Conservation (phyloP, 35 echinoderm and acorn worm genomes). For the Lytechinus pictus region DNA sequence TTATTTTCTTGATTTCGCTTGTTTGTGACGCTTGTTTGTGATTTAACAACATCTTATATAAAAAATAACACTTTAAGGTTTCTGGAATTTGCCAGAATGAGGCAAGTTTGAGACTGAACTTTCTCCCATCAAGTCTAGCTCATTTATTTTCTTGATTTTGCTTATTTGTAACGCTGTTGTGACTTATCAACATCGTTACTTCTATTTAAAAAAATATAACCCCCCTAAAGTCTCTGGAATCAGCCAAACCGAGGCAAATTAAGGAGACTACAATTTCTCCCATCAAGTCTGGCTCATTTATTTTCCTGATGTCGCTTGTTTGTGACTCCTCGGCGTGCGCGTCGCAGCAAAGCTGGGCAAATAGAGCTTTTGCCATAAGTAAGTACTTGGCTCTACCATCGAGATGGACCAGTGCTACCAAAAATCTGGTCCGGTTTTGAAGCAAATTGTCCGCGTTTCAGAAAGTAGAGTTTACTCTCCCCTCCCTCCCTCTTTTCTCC, state of each 20-base stretch:
- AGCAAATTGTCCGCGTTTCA: background rate
- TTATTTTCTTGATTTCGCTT: too few species aligned
- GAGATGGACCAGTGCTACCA: background rate
- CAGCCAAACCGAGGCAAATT: background rate
- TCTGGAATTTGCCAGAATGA: background rate
- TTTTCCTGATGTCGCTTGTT: constrained; percentile 63
- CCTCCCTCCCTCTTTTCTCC: background rate
- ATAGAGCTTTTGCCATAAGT: constrained; percentile 55
- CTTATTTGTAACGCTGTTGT: too few species aligned
- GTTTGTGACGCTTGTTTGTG: too few species aligned
- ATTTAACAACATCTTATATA: too few species aligned
- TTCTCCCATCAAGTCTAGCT: background rate
- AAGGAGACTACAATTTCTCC: background rate
- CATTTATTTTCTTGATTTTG: too few species aligned
- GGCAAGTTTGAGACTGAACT: background rate
- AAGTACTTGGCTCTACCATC: constrained; percentile 17
- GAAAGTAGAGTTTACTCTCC: background rate
- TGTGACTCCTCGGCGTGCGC: constrained; percentile 63
- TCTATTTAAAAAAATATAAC: too few species aligned
- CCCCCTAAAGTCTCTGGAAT: too few species aligned
- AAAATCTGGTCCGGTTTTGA: background rate
- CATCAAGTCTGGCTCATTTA: constrained; percentile 60
- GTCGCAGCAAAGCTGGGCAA: constrained; percentile 56
- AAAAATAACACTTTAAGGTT: too few species aligned
- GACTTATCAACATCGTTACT: too few species aligned